Percentiles rank a stretch among this genome's conserved stretches.
Evolutionary conservation across 2,888 invertebrate genomes (phyloP).

Genomic region (Geophilus truncorum): DNA sequence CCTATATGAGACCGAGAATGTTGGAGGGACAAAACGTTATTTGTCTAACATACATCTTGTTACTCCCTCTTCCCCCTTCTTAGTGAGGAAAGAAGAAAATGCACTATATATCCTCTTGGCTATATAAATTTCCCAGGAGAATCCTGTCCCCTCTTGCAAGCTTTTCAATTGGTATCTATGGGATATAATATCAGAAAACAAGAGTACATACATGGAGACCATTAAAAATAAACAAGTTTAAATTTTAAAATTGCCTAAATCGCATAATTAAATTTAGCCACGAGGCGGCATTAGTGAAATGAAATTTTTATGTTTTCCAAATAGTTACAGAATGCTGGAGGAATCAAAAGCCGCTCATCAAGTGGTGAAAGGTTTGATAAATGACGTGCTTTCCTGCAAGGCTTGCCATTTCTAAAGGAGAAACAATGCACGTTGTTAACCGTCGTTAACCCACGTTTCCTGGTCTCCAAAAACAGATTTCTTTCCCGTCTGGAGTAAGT

Average conservation of each 20-base stretch:
- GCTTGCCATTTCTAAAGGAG: no score
- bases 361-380: no score
- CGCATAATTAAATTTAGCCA: neutral
- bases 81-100: neutral
- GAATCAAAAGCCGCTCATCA: no score
- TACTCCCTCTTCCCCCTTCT: neutral
- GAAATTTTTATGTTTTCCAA: no score
- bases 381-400: no score
- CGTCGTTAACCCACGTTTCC: no score
- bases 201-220: neutral
- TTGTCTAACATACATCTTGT: neutral
- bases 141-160: neutral
- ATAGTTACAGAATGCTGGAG: no score
- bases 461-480: no score
- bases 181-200: neutral
- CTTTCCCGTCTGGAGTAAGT: no score
- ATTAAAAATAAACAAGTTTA: neutral
- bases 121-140: neutral
- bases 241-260: neutral
- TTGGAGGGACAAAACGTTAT: neutral
- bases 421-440: no score
- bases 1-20: neutral
- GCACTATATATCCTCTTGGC: neutral
- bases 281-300: no score
- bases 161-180: neutral